Conservation (phyloP, 2,797 vertebrate genomes). For the Allochrocebus solatus region DNA sequence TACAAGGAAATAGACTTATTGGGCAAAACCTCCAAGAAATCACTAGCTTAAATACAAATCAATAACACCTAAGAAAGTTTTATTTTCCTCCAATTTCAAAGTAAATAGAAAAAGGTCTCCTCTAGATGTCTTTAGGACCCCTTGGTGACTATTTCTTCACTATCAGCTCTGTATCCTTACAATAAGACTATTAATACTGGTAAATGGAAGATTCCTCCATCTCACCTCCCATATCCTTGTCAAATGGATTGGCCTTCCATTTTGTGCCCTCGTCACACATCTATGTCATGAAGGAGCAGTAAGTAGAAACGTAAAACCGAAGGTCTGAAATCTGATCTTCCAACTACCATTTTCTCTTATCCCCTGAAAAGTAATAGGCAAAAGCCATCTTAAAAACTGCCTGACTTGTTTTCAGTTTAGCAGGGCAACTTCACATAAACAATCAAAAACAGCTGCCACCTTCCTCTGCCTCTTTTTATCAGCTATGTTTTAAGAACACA, state of each 20-base stretch:
- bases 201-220: neutral
- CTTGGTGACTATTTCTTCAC: neutral
- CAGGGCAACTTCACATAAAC: neutral
- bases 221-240: neutral
- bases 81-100: neutral
- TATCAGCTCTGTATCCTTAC: neutral
- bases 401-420: neutral
- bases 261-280: neutral
- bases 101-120: neutral
- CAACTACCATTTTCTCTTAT: neutral
- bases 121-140: neutral
- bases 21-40: slow-evolving; percentile 22
- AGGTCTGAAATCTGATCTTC: neutral
- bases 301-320: neutral
- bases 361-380: neutral
- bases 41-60: slow-evolving; percentile 32
- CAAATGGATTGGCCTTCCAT: neutral
- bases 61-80: neutral
- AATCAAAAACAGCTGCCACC: neutral
- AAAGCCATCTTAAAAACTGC: neutral
- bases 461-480: neutral
- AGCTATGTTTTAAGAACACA: slow-evolving; percentile 23
- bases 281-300: neutral
- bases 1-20: neutral
- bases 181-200: neutral